Percentiles rank a stretch among this genome's conserved stretches.
Evolutionary conservation across 2,113 vertebrate genomes (phyloP).

Genomic region (Ceyx cyanopectus): DNA sequence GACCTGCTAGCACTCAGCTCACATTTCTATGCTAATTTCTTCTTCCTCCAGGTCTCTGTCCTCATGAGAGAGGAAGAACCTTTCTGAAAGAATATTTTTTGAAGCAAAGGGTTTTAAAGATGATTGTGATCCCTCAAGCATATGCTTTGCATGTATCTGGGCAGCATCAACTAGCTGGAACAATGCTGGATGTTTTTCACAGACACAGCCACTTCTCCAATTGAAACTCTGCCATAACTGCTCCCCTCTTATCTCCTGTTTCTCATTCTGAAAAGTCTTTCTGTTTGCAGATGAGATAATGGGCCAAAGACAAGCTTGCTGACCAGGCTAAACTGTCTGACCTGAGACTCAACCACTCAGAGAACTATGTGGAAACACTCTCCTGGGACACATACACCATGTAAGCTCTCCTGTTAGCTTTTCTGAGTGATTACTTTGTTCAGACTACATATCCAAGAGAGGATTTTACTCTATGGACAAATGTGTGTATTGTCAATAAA

Average conservation of each 20-base stretch:
- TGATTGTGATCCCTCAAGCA: background rate
- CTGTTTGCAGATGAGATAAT: constrained; percentile 28
- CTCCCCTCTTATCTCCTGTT: constrained; percentile 9
- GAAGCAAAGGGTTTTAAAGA: background rate
- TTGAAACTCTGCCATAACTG: constrained; percentile 7
- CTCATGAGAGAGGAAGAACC: background rate
- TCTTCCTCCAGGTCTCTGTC: background rate
- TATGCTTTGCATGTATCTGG: background rate
- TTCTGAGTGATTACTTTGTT: background rate
- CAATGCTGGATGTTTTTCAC: background rate
- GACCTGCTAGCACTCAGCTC: background rate
- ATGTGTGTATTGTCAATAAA: background rate
- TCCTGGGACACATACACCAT: background rate
- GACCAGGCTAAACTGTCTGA: background rate
- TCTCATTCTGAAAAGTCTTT: background rate
- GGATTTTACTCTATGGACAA: background rate
- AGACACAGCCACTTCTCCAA: background rate
- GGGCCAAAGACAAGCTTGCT: constrained; percentile 3
- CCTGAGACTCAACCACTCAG: background rate
- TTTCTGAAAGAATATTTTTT: background rate
- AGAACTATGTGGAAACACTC: background rate
- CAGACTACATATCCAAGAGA: background rate
- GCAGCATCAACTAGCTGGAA: constrained; percentile 20
- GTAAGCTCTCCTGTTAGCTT: background rate
- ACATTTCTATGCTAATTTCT: background rate